Evolutionary conservation across 2,797 vertebrate species (phyloP).

Genomic region (Stomatorhinus walkeri): DNA sequence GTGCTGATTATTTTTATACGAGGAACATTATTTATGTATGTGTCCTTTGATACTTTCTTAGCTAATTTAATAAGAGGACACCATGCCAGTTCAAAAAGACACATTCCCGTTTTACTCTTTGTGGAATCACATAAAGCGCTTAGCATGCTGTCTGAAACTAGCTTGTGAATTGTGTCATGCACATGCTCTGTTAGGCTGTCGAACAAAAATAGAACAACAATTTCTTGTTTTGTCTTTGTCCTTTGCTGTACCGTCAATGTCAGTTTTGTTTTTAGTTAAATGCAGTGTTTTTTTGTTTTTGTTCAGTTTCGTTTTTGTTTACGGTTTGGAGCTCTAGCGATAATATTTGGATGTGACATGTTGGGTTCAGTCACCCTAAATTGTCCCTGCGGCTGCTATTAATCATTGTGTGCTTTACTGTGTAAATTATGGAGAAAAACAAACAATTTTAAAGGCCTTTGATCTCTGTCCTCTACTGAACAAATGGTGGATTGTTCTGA

Average conservation of each 20-base stretch:
- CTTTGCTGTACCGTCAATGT: not conserved
- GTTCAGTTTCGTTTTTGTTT: not conserved
- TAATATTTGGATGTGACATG: not conserved
- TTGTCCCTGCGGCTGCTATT: conserved; percentile 23
- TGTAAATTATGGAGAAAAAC: conserved; percentile 12
- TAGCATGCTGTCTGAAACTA: conserved; percentile 26
- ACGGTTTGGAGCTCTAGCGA: not conserved
- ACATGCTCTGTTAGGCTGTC: conserved; percentile 43
- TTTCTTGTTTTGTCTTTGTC: conserved; percentile 42
- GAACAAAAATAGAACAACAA: conserved; percentile 38
- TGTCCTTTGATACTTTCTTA: conserved; percentile 67
- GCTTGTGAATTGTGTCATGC: conserved; percentile 40
- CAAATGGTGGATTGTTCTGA: not conserved
- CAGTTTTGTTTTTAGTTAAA: not conserved
- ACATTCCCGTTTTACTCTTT: conserved; percentile 44
- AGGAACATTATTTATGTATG: conserved; percentile 57
- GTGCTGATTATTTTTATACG: conserved; percentile 47
- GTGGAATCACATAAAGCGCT: not conserved
- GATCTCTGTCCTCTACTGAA: not conserved
- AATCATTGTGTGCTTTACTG: conserved; percentile 11
- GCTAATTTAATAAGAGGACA: conserved; percentile 68
- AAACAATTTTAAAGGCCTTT: not conserved
- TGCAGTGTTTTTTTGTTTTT: not conserved
- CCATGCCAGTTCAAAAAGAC: conserved; percentile 43
- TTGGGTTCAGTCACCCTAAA: conserved; percentile 10